Evolutionary conservation across 2,888 invertebrate species (phyloP).

Genomic region (Dicranocentrus wangi): DNA sequence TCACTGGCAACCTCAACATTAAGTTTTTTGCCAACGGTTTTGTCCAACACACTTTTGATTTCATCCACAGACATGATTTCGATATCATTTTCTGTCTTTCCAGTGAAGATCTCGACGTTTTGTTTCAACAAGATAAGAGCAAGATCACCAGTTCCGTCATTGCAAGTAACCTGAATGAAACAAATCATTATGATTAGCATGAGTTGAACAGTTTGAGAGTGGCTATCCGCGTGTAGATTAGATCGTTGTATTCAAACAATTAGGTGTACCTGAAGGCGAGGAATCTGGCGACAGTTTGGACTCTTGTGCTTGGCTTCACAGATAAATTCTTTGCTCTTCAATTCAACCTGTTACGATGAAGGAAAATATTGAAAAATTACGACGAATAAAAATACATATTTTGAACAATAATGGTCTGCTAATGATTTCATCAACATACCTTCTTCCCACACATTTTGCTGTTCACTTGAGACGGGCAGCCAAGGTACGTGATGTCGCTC

Average conservation of each 20-base stretch:
- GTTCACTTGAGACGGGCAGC: conserved; percentile 65
- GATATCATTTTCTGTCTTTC: conserved; percentile 65
- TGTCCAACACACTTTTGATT: conserved; percentile 64
- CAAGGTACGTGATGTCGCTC: conserved; percentile 70
- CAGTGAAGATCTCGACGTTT: conserved; percentile 68
- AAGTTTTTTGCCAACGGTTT: conserved; percentile 62
- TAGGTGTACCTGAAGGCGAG: conserved; percentile 65
- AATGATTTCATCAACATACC: conserved; percentile 32
- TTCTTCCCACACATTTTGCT: conserved; percentile 69
- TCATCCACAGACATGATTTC: conserved; percentile 65
- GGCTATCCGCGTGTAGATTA: not conserved
- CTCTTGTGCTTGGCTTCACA: conserved; percentile 70
- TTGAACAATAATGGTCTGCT: not conserved
- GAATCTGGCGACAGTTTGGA: conserved; percentile 68
- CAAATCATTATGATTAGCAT: not conserved
- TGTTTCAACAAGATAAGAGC: conserved; percentile 66
- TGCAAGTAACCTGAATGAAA: conserved; percentile 64
- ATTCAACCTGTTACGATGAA: conserved; percentile 58
- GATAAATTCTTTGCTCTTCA: conserved; percentile 70
- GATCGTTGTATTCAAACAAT: not conserved
- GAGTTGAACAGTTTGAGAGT: not conserved
- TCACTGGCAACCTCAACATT: conserved; percentile 66
- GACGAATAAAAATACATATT: too few species aligned
- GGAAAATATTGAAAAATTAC: conserved; percentile 1
- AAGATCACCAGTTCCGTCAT: conserved; percentile 68